Evolutionary conservation across 2,113 vertebrate genomes (phyloP).

Genomic region (Seriola aureovittata): DNA sequence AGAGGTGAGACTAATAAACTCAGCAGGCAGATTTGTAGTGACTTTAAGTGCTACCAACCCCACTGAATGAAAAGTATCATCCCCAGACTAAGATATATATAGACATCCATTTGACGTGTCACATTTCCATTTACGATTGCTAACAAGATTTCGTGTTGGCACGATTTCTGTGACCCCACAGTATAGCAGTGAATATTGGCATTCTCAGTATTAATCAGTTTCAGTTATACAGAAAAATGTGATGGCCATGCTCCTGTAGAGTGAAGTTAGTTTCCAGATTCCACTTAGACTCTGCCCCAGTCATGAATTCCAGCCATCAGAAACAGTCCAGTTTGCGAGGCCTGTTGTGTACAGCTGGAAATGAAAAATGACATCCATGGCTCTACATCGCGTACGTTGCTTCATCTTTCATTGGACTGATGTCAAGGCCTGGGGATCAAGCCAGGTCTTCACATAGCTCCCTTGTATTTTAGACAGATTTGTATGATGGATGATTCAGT

Average conservation of each 20-base stretch:
- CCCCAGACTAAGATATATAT: conserved; percentile 29
- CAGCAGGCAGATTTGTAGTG: conserved; percentile 6
- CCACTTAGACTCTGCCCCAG: conserved; percentile 34
- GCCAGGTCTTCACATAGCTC: conserved; percentile 40
- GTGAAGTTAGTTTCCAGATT: conserved; percentile 30
- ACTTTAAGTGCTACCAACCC: conserved; percentile 18
- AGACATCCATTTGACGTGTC: conserved; percentile 27
- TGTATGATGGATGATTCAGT: conserved; percentile 71
- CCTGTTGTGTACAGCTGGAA: conserved; percentile 58
- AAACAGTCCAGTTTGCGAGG: conserved; percentile 32
- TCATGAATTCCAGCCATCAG: conserved; percentile 43
- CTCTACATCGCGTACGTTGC: conserved; percentile 24
- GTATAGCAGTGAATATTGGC: conserved; percentile 14
- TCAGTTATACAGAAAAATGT: conserved; percentile 38
- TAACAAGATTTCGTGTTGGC: conserved; percentile 31
- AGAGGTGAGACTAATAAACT: conserved; percentile 18
- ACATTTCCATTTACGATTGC: conserved; percentile 53
- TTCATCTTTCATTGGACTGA: conserved; percentile 49
- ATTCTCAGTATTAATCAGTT: conserved; percentile 37
- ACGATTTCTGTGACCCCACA: not conserved
- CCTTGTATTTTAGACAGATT: conserved; percentile 59
- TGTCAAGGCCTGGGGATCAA: conserved; percentile 43
- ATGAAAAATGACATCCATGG: conserved; percentile 55
- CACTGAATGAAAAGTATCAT: conserved; percentile 36
- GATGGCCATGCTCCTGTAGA: conserved; percentile 16